phyloP scores from a whole-genome alignment of 37 sponge, comb jelly and placozoan genomes.

The Haliclona indistincta region DNA sequence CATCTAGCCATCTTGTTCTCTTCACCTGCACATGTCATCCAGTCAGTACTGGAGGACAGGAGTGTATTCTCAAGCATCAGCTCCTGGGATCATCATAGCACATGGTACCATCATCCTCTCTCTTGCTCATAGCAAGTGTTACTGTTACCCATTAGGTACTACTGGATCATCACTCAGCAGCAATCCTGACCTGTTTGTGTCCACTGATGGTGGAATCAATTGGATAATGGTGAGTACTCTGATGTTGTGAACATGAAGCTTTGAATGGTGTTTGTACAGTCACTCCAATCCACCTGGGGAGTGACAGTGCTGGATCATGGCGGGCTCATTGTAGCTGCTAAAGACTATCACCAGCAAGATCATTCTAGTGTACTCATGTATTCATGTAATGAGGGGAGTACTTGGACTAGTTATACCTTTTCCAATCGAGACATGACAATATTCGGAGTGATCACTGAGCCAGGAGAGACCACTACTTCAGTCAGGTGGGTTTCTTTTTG shows the following conservation, averaged over 20 bases:
- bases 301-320: conserved; percentile 72
- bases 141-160: conserved; percentile 20
- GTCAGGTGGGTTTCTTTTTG: conserved; percentile 70
- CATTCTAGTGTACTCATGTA: conserved; percentile 60
- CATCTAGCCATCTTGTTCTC: conserved; percentile 65
- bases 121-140: no score
- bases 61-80: conserved; percentile 54
- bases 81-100: conserved; percentile 73
- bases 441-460: conserved; percentile 91
- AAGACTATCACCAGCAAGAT: conserved; percentile 64
- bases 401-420: conserved; percentile 74
- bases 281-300: conserved; percentile 55
- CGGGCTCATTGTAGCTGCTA: conserved; percentile 74
- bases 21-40: conserved; percentile 75
- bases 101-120: no score
- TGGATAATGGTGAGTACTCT: conserved; percentile 42
- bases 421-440: conserved; percentile 22
- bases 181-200: conserved; percentile 67
- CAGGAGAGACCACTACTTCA: conserved; percentile 82
- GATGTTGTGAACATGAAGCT: background rate
- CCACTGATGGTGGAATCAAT: conserved; percentile 72
- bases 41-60: conserved; percentile 60
- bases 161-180: conserved; percentile 10
- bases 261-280: conserved; percentile 13
- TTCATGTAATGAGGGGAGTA: conserved; percentile 84